Conservation (phyloP, 2,888 invertebrate genomes). For the Furcula furcula region DNA sequence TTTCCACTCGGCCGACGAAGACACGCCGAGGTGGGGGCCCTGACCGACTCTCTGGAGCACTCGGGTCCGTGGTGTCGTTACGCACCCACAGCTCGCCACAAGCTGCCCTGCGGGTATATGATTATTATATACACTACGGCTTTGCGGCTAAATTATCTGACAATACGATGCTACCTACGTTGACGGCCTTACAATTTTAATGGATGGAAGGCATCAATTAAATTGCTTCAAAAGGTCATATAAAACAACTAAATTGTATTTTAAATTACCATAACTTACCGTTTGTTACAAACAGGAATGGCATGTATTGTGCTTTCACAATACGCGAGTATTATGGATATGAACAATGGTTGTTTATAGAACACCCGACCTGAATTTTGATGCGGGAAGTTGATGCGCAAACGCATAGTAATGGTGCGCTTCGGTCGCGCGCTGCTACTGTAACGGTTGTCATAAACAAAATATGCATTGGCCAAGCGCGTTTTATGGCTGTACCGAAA, state of each 20-base stretch:
- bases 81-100: too few relatives aligned
- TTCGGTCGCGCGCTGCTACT: conserved; percentile 24
- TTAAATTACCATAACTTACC: conserved; percentile 16
- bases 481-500: neutral
- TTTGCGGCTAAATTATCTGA: too few relatives aligned
- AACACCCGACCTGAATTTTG: conserved; percentile 54
- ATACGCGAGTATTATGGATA: conserved; percentile 41
- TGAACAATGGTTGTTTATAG: conserved; percentile 70
- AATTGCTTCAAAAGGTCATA: conserved; percentile 10
- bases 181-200: too few relatives aligned
- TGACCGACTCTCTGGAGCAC: too few relatives aligned
- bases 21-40: too few relatives aligned
- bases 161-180: too few relatives aligned
- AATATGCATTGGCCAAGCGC: conserved; percentile 4
- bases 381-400: conserved; percentile 40
- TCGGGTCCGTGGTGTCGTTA: too few relatives aligned
- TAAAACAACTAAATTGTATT: conserved; percentile 4
- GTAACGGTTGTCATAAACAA: conserved; percentile 23
- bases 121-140: too few relatives aligned
- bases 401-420: conserved; percentile 37
- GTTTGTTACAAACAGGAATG: conserved; percentile 13
- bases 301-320: conserved; percentile 32
- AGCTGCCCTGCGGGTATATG: too few relatives aligned
- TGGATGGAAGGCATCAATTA: conserved; percentile 10
- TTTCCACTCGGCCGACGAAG: too few relatives aligned